A percentile compares a stretch with the other conserved stretches of the same genome.
Evolutionary conservation across 2,888 invertebrate species (phyloP).

Genomic region (Habroteleia sp.): DNA sequence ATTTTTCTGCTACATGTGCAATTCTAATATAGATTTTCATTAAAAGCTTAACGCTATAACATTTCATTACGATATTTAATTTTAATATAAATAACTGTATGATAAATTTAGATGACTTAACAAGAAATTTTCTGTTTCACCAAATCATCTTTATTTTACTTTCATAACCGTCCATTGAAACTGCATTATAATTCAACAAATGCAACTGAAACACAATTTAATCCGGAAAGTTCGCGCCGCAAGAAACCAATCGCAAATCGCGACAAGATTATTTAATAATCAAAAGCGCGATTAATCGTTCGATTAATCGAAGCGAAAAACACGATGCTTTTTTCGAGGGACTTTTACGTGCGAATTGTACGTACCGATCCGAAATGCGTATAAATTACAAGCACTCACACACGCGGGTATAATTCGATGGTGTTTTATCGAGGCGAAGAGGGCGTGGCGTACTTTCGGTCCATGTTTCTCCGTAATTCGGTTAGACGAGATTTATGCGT

Average conservation of each 20-base stretch:
- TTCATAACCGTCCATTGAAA: too few relatives aligned
- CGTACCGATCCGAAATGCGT: conserved; percentile 23
- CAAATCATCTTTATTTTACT: too few relatives aligned
- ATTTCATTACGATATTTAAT: too few relatives aligned
- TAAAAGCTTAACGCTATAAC: too few relatives aligned
- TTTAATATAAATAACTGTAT: too few relatives aligned
- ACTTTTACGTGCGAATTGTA: conserved; percentile 27
- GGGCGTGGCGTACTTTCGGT: conserved; percentile 74
- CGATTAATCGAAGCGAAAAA: conserved; percentile 54
- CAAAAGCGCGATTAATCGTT: conserved; percentile 52
- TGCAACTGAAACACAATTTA: too few relatives aligned
- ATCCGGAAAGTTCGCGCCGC: conserved; percentile 8
- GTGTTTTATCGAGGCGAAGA: conserved; percentile 76
- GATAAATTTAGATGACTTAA: too few relatives aligned
- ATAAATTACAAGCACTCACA: conserved; percentile 49
- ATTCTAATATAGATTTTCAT: too few relatives aligned
- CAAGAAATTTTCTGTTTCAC: too few relatives aligned
- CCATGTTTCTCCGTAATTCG: conserved; percentile 79
- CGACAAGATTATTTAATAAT: conserved; percentile 29
- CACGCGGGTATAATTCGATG: conserved; percentile 68
- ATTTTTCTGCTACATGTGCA: too few relatives aligned
- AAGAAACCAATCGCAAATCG: conserved; percentile 2
- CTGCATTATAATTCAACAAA: too few relatives aligned
- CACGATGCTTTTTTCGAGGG: conserved; percentile 11
- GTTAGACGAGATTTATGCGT: conserved; percentile 80